Evolutionary conservation across 2,113 vertebrate species (phyloP), one percentile per base, ranked within the genome.

Genomic region (Pteruthius melanotis): DNA sequence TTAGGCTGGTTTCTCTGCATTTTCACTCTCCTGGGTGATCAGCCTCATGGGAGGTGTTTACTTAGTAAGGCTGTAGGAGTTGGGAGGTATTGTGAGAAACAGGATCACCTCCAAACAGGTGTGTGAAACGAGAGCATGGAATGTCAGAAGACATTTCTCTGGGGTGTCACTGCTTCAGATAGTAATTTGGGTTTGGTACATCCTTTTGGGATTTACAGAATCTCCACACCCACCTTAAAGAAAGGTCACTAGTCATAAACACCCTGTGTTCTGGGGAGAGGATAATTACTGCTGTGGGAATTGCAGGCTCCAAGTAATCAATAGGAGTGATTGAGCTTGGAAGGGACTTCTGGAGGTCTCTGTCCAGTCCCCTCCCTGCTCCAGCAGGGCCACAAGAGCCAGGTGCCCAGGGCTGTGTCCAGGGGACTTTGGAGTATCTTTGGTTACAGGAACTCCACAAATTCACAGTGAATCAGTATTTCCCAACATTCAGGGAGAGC

Each of bases 401-500:
- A 26, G 17, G 15, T 17, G 12, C 50, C 18, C 61, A 52, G 61
- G 27, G 16, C 50, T 4, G 0, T 3, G 13, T 40, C 12, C 28
- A 52, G 26, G 3, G 54, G 17, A 19, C 28, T 45, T 30, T 7
- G n/a, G 4, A 18, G 1, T 33, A 22, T 28, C 31, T 78, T 21
- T 57, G 44, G 11, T 56, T 10, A 26, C 5, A 18, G 44, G 40
- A 86, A 12, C 31, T 60, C 19, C 13, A 42, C 42, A 50, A 2
- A 22, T 9, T 24, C 22, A 5, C 57, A 14, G 35, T 16, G 5
- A 31, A 33, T 27, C 37, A 30, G 21, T 1, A 4, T 30, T 84
- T 59, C 13, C 50, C 5, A 2, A 3, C 0, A 0, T 13, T 63
- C 47, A 35, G 9, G 37, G 21, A 31, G 26, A 24, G 2, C 28